Evolutionary conservation across 1,140 invertebrate genomes (phyloP).

Genomic region (Drosophila ironensis): DNA sequence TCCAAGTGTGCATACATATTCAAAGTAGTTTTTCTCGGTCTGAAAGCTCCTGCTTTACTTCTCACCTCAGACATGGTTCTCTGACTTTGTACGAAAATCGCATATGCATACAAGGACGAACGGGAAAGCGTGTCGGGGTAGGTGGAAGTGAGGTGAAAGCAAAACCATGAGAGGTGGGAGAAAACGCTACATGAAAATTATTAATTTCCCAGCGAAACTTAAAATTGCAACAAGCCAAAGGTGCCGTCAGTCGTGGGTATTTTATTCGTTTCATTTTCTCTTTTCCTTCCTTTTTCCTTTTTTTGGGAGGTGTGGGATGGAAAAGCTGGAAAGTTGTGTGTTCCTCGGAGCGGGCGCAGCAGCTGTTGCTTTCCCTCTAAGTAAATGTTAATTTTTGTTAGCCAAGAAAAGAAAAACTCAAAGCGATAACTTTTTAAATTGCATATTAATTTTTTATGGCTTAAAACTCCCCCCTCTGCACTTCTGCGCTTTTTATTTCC

Average conservation of each 20-base stretch:
- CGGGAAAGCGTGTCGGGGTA: neutral
- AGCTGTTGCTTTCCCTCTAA: slow-evolving; percentile 59
- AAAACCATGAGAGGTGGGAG: neutral
- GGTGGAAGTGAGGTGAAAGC: neutral
- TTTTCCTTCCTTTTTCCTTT: slow-evolving; percentile 9
- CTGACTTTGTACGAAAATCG: slow-evolving; percentile 51
- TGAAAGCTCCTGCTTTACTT: slow-evolving; percentile 25
- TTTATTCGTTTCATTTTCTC: slow-evolving; percentile 29
- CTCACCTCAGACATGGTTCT: slow-evolving; percentile 38
- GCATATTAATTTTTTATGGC: slow-evolving; percentile 67
- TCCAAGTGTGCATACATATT: neutral
- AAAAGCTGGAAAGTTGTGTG: slow-evolving; percentile 26
- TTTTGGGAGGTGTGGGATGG: neutral
- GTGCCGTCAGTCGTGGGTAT: slow-evolving; percentile 31
- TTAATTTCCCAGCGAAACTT: slow-evolving; percentile 68
- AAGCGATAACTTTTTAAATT: slow-evolving; percentile 67
- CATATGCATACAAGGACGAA: slow-evolving; percentile 42
- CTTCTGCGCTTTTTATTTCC: neutral
- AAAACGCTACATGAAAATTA: slow-evolving; percentile 63
- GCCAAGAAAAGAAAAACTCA: slow-evolving; percentile 34
- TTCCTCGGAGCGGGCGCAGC: slow-evolving; percentile 7
- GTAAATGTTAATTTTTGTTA: slow-evolving; percentile 50
- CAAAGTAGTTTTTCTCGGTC: neutral
- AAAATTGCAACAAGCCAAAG: slow-evolving; percentile 65
- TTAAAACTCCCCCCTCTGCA: slow-evolving; percentile 2